Base-by-base conservation (phyloP, 1,140 invertebrate species). In the Cyclargus thomasi region DNA sequence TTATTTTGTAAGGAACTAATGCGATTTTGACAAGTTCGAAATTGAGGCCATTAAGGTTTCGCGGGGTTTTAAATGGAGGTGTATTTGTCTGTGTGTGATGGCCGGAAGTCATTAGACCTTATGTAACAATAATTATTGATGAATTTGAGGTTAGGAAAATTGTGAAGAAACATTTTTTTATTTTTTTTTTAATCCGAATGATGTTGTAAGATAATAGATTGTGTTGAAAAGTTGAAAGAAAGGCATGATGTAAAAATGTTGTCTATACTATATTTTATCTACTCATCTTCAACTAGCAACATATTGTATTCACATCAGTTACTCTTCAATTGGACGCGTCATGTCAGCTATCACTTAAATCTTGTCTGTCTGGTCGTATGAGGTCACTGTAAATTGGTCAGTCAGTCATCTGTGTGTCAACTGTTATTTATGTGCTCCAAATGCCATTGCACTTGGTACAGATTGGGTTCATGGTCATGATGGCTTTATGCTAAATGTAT, bases 21-120 rank as follows among this genome's bases (percentile, higher is more conserved):
- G 86, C 77, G 86, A 82, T 88, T 90, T 90, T 90, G 85, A 90
- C 88, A 90, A 90, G 88, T 88, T 83, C 75, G 76, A 83, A 88
- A 90, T 90, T 86, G 83, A 81, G 73, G 83, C 79, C 76, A 84
- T 88, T 88, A 90, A 78, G 81, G 77, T 79, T 88, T 85, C 80
- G 84, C 83, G 77, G 78, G 70, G 73, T 83, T 88, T 82, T 81
- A 83, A 86, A 85, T 89, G 81, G 77, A 76, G 59, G 55, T 70
- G 72, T 83, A 82, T 84, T 82, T 84, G 73, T 80, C 77, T 77
- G 74, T 72, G 72, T 75, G 64, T 72, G 67, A 78, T 76, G 71
- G 69, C 73, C 74, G 83, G 83, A 85, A 83, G 82, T 86, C 67
- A 71, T 80, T 83, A 73, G 68, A 67, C 39, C 39, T 47, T 47